A percentile compares a stretch with the other conserved stretches of the same genome.
phyloP scores from a whole-genome alignment of 2,797 vertebrate species.

The Semotilus atromaculatus region DNA sequence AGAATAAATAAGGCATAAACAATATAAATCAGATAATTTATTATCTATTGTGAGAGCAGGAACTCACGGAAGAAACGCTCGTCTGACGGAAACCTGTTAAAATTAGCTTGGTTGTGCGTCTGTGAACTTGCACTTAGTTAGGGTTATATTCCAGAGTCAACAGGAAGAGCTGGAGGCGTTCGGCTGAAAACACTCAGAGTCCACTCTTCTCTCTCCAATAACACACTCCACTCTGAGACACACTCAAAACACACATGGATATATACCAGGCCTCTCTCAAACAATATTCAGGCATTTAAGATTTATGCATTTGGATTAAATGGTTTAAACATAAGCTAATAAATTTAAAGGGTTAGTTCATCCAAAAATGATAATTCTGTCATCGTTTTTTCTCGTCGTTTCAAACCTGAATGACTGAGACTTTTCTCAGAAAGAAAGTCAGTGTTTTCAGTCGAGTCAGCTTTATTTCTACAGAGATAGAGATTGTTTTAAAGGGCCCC shows the following conservation, averaged over 20 bases:
- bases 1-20: background rate
- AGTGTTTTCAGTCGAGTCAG: no score
- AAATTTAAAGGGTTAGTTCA: background rate
- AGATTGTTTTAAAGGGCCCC: no score
- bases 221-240: background rate
- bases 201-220: background rate
- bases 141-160: conserved; percentile 34
- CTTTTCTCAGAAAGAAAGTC: no score
- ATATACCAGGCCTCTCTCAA: background rate
- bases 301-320: background rate
- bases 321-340: background rate
- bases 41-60: background rate
- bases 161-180: conserved; percentile 39
- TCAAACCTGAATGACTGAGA: background rate
- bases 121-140: conserved; percentile 24
- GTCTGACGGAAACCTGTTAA: background rate
- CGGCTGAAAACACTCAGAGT: background rate
- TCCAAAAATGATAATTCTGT: background rate
- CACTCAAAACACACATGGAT: background rate
- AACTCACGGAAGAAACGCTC: background rate
- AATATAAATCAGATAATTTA: background rate
- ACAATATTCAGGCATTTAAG: no score
- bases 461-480: no score
- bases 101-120: background rate
- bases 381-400: background rate